These are phyloP conservation scores for Eutrigla gurnardus DNA, from an alignment of 2,797 vertebrate genomes.

Conservation along the genomic window DNA sequence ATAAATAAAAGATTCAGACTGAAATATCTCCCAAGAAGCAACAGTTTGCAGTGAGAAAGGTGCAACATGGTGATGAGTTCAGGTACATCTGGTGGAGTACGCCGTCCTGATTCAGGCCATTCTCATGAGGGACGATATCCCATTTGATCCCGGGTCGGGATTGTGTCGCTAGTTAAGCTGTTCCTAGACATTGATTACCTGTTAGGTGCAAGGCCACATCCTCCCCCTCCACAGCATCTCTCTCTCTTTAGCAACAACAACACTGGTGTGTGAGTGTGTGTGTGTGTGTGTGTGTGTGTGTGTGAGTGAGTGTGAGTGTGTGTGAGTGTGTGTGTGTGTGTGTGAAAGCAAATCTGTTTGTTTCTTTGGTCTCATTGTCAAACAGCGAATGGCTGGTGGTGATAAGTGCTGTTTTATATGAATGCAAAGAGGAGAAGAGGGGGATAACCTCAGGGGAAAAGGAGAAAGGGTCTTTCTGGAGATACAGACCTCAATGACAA, in stretches of 20 bases:
- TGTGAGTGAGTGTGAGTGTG: not conserved
- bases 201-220: not conserved
- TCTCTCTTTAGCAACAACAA: not conserved
- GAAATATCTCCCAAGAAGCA: not conserved
- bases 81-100: not conserved
- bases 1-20: constrained; percentile 17
- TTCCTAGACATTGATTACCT: constrained; percentile 14
- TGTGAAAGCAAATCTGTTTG: constrained; percentile 22
- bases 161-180: not conserved
- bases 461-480: constrained; percentile 42
- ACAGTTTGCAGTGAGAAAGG: no score
- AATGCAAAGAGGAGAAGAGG: constrained; percentile 42
- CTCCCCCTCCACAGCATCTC: no score
- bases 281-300: not conserved
- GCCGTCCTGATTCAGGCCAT: not conserved
- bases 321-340: not conserved
- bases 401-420: constrained; percentile 63
- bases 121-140: no score
- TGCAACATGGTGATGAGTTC: no score
- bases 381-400: constrained; percentile 60
- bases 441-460: constrained; percentile 39
- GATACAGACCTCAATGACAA: no score
- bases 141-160: no score
- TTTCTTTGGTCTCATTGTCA: constrained; percentile 66
- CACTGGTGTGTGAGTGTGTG: not conserved